phyloP scores from a whole-genome alignment of 2,888 invertebrate genomes.

The Aphrophora alni region DNA sequence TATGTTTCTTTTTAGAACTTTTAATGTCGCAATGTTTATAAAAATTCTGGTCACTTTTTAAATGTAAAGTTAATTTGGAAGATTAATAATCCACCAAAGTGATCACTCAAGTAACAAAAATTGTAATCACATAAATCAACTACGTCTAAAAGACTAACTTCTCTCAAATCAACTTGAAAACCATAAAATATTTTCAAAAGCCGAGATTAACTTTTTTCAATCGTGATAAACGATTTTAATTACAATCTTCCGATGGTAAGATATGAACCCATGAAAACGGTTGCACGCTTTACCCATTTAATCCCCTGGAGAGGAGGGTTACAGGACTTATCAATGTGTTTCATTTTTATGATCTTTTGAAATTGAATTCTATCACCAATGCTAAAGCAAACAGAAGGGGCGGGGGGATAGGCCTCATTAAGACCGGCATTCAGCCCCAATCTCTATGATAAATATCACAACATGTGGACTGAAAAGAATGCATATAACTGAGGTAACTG shows the following conservation, averaged over 20 bases:
- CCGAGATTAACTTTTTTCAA: neutral
- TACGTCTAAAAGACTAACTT: no score
- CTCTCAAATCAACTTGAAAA: neutral
- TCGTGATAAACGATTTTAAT: neutral
- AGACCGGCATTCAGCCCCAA: neutral
- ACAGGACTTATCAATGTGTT: neutral
- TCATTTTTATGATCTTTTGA: conserved; percentile 6
- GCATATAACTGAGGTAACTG: conserved; percentile 3
- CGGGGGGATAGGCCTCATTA: neutral
- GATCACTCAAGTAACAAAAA: no score
- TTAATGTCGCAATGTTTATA: no score
- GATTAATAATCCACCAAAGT: no score
- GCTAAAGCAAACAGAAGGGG: neutral
- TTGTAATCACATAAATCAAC: no score
- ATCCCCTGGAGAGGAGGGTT: neutral
- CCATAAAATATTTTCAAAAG: neutral
- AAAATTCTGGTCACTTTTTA: no score
- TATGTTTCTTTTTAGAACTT: no score
- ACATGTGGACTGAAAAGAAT: conserved; percentile 6
- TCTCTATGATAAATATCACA: conserved; percentile 6
- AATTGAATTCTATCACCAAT: neutral
- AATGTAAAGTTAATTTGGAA: no score
- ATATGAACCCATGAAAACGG: neutral
- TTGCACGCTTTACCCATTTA: neutral
- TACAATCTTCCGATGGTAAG: neutral